phyloP scores from a whole-genome alignment of 2,113 vertebrate species.

The Ameiurus melas region DNA sequence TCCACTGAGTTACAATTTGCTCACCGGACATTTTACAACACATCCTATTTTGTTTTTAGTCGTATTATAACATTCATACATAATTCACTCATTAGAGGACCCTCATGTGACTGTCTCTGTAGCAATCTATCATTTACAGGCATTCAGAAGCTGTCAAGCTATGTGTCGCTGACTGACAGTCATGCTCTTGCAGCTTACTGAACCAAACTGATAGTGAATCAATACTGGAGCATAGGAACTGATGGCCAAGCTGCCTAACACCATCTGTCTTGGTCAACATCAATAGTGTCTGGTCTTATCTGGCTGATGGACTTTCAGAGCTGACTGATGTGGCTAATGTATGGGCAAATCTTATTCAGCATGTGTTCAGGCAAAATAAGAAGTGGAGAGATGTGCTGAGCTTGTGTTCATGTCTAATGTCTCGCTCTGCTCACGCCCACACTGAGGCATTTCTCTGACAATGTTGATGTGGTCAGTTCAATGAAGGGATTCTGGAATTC shows the following conservation, averaged over 20 bases:
- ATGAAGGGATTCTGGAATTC: constrained; percentile 51
- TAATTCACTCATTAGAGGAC: neutral
- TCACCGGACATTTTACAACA: neutral
- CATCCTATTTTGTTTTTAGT: neutral
- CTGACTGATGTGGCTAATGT: constrained; percentile 39
- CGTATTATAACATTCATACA: neutral
- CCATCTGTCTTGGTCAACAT: constrained; percentile 14
- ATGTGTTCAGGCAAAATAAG: neutral
- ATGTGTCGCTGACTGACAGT: constrained; percentile 37
- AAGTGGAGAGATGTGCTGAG: constrained; percentile 13
- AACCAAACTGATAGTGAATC: constrained; percentile 46
- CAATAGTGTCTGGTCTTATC: constrained; percentile 16
- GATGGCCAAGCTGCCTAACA: constrained; percentile 35
- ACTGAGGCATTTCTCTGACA: constrained; percentile 42
- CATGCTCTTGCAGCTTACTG: constrained; percentile 44
- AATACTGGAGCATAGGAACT: constrained; percentile 34
- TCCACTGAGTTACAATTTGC: neutral
- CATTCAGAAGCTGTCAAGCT: constrained; percentile 12
- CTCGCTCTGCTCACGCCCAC: constrained; percentile 9
- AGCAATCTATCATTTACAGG: neutral
- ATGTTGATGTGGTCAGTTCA: constrained; percentile 55
- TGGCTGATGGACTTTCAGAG: constrained; percentile 31
- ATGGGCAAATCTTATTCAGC: constrained; percentile 10
- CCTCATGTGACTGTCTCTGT: neutral
- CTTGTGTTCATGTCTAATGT: constrained; percentile 31